Base-by-base conservation (phyloP, 2,888 invertebrate genomes). In the Scrobipalpa costella region DNA sequence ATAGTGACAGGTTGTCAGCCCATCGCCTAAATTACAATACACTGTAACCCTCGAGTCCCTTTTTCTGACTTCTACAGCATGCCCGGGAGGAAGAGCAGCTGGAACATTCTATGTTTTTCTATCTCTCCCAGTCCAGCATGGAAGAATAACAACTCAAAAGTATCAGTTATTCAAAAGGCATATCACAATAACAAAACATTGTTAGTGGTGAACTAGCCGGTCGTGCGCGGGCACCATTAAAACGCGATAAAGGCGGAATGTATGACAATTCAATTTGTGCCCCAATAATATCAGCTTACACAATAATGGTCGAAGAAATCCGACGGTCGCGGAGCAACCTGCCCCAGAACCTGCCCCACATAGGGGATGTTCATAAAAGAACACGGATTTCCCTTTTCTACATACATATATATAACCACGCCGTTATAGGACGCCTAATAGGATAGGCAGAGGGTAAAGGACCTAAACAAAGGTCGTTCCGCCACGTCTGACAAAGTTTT, bases 251-350 rank as follows among this genome's bases (percentile, higher is more conserved):
- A 78, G 72, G 74, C 68, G 68, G 66, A 73, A 72, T 81, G 82
- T 86, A 87, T 86, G 87, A 88, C 88, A 88, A 89, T 89, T 89
- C 88, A 88, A 89, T 89, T 89, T 87, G 84, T 74, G 77, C 85
- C 85, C 85, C 85, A 85, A 86, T 86, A 85, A 86, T 88, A 89
- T 89, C 86, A 77, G 85, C 83, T 88, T 88, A 85, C 87, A 78
- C 72, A 77, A 81, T 88, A 88, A 88, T 84, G 88, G 85, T 85
- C 85, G 84, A 86, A 88, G 83, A 85, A 87, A 85, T 83, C 82
- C 79, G 73, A 69, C 70, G 76, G 78, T 76, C 71, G 78, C 78
- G 73, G 68, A 70, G 78, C 77, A 79, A 80, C 80, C 72, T 66
- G 71, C 67, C 69, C 60, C 36, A 27, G 61, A 27, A 13, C 13